phyloP scores from a whole-genome alignment of 2,797 vertebrate genomes.

The Spheniscus humboldti region DNA sequence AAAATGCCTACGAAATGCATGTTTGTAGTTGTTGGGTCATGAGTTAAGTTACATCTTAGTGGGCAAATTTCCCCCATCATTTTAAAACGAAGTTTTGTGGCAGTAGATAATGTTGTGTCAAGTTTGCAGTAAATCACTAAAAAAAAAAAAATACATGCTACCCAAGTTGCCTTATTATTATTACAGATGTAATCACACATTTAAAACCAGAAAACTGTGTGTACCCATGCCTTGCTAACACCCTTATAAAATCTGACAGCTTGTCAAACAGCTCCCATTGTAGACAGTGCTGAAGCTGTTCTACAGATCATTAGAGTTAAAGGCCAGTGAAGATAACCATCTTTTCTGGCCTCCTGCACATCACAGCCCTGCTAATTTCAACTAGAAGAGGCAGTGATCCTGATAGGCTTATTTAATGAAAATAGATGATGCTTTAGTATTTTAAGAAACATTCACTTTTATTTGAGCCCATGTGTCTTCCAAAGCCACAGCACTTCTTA shows the following conservation, averaged over 20 bases:
- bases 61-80: background rate
- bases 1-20: background rate
- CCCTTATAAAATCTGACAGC: background rate
- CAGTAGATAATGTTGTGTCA: background rate
- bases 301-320: background rate
- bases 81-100: background rate
- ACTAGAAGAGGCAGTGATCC: background rate
- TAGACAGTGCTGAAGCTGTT: background rate
- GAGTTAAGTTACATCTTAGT: background rate
- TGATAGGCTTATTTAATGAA: background rate
- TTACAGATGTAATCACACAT: background rate
- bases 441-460: background rate
- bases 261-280: background rate
- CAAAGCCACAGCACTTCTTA: background rate
- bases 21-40: background rate
- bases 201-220: background rate
- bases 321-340: background rate
- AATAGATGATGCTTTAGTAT: background rate
- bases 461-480: background rate
- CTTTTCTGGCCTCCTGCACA: background rate
- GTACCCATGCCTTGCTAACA: background rate
- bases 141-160: background rate
- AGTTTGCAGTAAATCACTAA: background rate
- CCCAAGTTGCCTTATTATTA: background rate
- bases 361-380: constrained; percentile 1